These are phyloP conservation scores for Heliconius hewitsoni DNA, from an alignment of 1,140 invertebrate species.

Conservation along the genomic window DNA sequence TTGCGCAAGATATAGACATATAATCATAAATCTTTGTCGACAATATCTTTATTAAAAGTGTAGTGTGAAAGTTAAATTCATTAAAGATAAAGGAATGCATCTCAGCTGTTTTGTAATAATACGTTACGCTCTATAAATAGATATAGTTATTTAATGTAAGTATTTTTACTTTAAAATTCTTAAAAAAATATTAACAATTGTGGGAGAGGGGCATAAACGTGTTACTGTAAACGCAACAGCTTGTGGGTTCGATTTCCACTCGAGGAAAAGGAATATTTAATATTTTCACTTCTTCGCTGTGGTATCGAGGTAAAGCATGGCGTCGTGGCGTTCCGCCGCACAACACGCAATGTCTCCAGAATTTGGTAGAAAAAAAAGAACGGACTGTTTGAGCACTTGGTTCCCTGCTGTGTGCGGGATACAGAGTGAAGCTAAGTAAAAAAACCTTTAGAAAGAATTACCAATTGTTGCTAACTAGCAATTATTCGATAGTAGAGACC, in stretches of 20 bases:
- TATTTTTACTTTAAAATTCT: background rate
- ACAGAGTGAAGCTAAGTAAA: background rate
- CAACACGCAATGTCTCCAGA: too few species aligned
- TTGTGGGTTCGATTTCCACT: background rate
- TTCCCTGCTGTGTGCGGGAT: too few species aligned
- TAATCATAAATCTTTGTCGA: background rate
- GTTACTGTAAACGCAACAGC: too few species aligned
- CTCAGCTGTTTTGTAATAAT: constrained; percentile 3
- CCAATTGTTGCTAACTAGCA: too few species aligned
- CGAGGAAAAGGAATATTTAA: background rate
- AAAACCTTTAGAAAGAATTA: background rate
- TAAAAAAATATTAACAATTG: background rate
- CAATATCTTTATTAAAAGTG: background rate
- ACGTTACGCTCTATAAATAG: background rate
- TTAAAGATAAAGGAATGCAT: constrained; percentile 3
- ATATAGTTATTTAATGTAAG: background rate
- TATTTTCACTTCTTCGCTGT: background rate
- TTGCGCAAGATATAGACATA: background rate
- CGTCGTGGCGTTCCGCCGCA: too few species aligned
- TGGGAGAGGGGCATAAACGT: background rate
- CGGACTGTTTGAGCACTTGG: too few species aligned
- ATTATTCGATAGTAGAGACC: too few species aligned
- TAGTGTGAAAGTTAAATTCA: background rate
- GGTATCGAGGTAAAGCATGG: too few species aligned
- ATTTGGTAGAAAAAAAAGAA: too few species aligned